Evolutionary conservation across 2,113 vertebrate genomes (phyloP), one percentile per base, ranked within the genome.

Genomic region (Cyanistes caeruleus): DNA sequence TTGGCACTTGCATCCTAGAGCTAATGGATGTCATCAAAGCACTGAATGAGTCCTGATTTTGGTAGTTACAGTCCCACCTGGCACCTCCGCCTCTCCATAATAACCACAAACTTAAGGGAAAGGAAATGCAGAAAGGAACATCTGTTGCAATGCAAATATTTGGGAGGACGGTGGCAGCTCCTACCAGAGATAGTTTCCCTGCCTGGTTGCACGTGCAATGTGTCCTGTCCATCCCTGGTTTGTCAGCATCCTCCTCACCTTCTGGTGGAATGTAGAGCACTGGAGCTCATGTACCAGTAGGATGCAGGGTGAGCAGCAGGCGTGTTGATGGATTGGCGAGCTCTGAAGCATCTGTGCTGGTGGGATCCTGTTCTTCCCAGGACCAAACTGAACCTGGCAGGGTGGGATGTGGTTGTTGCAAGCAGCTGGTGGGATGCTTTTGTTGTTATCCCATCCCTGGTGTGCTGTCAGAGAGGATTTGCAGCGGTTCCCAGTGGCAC

Each of bases 11-110:
- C 84, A 87, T 96, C 91, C 89, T 87, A 91, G 90, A 92, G 95
- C 75, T 98, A 98, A 98, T 97, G 95, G 97, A 95, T 93, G 80
- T 82, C 95, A 97, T 97, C 95, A 97, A 97, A 97, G 96, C 79
- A 11, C 58, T 63, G 95, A 97, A 94, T 43, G 95, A 97, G 83
- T 62, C 95, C 97, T 97, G 96, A 97, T 97, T 97, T 82, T 81
- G 87, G 96, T 95, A 96, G 95, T 97, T 97, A 96, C 91, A 95
- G 95, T 89, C 94, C 94, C 98, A 98, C 98, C 98, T 98, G 98
- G 97, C 77, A 37, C 69, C 96, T 87, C 92, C 10, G 60, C 74
- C 68, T 75, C 89, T 77, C 87, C 2, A 37, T 12, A 91, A 89
- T 69, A 89, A 78, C 95, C 95, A 70, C 91, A 62, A 94, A 53